Evolutionary conservation across 2,888 invertebrate species (phyloP).

Genomic region (Exephanes ischioxanthus): DNA sequence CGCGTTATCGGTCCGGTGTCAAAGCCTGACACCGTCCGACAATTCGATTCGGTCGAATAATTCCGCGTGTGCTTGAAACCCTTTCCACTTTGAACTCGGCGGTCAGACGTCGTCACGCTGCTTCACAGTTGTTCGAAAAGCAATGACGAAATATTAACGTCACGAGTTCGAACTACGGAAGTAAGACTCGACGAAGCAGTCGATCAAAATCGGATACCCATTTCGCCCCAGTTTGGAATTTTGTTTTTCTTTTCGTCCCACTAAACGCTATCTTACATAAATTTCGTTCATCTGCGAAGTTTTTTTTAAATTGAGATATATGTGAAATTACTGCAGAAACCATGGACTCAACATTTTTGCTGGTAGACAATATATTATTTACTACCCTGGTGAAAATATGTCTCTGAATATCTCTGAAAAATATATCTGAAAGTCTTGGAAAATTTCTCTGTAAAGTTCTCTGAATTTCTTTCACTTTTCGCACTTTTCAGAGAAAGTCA

Average conservation of each 20-base stretch:
- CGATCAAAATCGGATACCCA: not conserved
- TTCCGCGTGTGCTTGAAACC: not conserved
- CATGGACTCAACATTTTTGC: no score
- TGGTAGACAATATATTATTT: no score
- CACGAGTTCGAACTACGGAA: not conserved
- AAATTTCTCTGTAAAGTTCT: no score
- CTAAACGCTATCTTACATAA: not conserved
- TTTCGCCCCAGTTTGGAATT: not conserved
- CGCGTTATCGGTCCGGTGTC: conserved; percentile 52
- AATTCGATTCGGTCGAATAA: conserved; percentile 2
- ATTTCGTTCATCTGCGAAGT: not conserved
- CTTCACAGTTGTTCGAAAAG: not conserved
- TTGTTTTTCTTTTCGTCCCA: not conserved
- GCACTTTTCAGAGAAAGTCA: no score
- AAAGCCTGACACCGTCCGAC: conserved; percentile 37
- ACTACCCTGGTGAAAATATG: no score
- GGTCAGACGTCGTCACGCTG: not conserved
- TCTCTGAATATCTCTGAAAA: no score
- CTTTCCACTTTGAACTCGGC: conserved; percentile 36
- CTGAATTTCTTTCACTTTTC: no score
- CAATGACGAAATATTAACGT: conserved; percentile 7
- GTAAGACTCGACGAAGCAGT: not conserved
- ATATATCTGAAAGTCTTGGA: no score
- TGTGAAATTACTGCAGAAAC: no score
- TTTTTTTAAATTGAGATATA: no score